phyloP scores from a whole-genome alignment of 2,113 vertebrate genomes.

The Sakesphorus luctuosus region DNA sequence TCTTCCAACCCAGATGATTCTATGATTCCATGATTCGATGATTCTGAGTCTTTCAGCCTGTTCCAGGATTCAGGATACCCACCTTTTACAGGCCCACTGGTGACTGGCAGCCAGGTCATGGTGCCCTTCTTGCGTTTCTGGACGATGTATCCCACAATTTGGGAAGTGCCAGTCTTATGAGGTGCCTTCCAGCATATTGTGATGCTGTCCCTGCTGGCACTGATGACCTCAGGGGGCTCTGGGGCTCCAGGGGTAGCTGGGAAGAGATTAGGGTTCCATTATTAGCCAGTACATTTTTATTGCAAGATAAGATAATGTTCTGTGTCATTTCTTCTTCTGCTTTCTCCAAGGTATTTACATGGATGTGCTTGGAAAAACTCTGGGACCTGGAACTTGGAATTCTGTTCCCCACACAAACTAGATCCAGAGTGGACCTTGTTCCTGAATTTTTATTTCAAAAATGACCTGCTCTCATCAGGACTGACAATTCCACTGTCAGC shows the following conservation, averaged over 20 bases:
- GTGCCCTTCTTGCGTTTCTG: conserved; percentile 91
- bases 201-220: conserved; percentile 79
- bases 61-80: neutral
- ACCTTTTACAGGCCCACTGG: conserved; percentile 78
- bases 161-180: conserved; percentile 75
- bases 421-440: neutral
- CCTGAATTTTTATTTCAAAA: neutral
- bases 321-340: neutral
- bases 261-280: neutral
- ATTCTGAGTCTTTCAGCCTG: neutral
- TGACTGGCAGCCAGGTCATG: conserved; percentile 81
- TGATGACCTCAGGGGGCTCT: conserved; percentile 80
- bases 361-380: neutral
- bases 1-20: too few relatives aligned
- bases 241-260: conserved; percentile 84
- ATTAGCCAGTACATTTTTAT: neutral
- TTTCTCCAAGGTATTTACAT: neutral
- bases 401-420: neutral
- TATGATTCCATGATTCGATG: too few relatives aligned
- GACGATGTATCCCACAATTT: conserved; percentile 83
- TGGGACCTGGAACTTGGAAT: neutral
- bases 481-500: neutral
- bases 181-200: conserved; percentile 83
- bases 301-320: neutral
- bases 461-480: neutral